phyloP scores from a whole-genome alignment of 2,888 invertebrate species.

The Periphyllus acericola region DNA sequence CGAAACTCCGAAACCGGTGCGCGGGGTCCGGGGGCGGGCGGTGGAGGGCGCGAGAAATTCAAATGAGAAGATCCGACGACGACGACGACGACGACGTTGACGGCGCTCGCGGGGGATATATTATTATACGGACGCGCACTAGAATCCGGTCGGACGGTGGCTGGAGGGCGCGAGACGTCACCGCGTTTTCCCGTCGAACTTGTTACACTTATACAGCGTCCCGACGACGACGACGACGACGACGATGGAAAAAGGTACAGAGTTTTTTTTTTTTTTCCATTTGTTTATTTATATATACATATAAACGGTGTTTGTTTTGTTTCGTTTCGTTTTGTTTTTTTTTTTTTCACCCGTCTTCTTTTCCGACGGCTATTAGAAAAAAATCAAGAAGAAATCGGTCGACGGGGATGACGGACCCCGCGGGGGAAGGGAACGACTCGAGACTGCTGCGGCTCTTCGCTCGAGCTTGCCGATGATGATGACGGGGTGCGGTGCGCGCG shows the following conservation, averaged over 20 bases:
- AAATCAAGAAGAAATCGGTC: constrained; percentile 30
- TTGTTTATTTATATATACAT: not conserved
- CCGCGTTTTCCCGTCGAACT: constrained; percentile 47
- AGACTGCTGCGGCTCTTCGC: not conserved
- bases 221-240: not conserved
- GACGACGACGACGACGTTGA: constrained; percentile 20
- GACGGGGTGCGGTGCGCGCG: not conserved
- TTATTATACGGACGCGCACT: not conserved
- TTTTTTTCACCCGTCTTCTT: not conserved
- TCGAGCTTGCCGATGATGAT: not conserved
- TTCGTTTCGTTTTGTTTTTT: not conserved
- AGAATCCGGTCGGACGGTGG: constrained; percentile 15
- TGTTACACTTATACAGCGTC: constrained; percentile 17
- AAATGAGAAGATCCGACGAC: constrained; percentile 56
- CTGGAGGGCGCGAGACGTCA: not conserved
- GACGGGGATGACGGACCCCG: not conserved
- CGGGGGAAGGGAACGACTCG: not conserved
- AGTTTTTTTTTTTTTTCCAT: not conserved
- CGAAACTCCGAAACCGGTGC: constrained; percentile 57
- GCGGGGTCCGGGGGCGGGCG: constrained; percentile 7
- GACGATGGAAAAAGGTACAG: constrained; percentile 28
- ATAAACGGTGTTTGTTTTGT: not conserved
- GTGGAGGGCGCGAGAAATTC: constrained; percentile 63
- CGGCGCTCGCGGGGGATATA: constrained; percentile 12
- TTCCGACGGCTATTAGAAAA: constrained; percentile 27